Percentiles rank a stretch among this genome's conserved stretches.
Evolutionary conservation across 2,113 vertebrate genomes (phyloP).

Genomic region (Misgurnus anguillicaudatus): DNA sequence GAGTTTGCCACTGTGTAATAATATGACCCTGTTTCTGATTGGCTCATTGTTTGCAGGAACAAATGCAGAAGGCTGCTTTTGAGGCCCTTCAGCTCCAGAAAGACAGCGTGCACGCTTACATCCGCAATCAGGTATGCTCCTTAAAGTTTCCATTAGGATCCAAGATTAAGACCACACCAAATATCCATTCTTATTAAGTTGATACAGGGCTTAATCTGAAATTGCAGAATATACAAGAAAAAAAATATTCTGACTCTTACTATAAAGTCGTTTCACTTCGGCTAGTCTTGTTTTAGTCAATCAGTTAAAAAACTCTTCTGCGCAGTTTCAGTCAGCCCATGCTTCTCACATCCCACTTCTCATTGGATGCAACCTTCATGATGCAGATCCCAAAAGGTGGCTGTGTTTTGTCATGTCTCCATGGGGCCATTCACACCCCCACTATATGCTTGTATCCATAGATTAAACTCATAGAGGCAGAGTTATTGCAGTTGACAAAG

Average conservation of each 20-base stretch:
- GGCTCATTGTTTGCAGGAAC: constrained; percentile 73
- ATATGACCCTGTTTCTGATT: neutral
- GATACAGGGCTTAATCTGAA: too few species aligned
- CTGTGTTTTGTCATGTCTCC: constrained; percentile 51
- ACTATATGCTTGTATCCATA: constrained; percentile 85
- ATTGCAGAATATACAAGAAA: neutral
- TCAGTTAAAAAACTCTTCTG: neutral
- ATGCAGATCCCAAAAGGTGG: constrained; percentile 22
- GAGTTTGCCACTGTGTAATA: neutral
- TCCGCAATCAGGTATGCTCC: constrained; percentile 86
- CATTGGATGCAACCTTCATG: constrained; percentile 15
- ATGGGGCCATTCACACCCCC: constrained; percentile 58
- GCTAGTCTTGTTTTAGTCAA: constrained; percentile 1
- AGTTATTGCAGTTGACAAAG: constrained; percentile 97
- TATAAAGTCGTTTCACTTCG: neutral
- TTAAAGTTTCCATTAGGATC: neutral
- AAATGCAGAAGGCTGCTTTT: constrained; percentile 96
- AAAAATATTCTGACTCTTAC: neutral
- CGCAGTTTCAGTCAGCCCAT: constrained; percentile 12
- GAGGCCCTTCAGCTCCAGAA: constrained; percentile 93
- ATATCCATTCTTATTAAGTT: neutral
- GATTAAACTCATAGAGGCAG: constrained; percentile 98
- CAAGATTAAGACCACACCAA: neutral
- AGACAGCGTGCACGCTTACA: constrained; percentile 87
- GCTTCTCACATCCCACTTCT: constrained; percentile 32